These are phyloP conservation scores for Sparus aurata DNA, from an alignment of 2,797 vertebrate genomes.

Conservation along the genomic window DNA sequence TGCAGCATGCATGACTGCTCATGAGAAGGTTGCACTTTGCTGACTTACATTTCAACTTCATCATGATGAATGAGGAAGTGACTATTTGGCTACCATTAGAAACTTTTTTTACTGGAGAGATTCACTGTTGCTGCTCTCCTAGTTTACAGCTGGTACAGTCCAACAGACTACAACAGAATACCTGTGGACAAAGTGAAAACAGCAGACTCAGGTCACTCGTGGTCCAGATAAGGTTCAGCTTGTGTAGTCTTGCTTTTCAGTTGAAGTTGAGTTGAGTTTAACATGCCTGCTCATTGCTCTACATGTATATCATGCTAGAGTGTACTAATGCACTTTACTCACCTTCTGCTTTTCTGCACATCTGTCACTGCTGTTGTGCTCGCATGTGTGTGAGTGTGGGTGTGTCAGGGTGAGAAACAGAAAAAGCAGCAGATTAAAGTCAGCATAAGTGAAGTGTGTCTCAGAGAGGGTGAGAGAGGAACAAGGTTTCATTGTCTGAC, in stretches of 20 bases:
- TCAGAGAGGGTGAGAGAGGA: constrained; percentile 19
- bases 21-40: not conserved
- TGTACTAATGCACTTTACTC: not conserved
- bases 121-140: not conserved
- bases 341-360: not conserved
- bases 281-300: not conserved
- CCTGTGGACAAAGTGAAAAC: no score
- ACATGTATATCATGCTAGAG: not conserved
- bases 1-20: not conserved
- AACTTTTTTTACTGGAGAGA: not conserved
- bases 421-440: not conserved
- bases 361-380: not conserved
- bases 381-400: constrained; percentile 1
- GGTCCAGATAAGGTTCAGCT: not conserved
- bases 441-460: constrained; percentile 9
- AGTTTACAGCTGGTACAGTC: not conserved
- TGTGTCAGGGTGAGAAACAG: constrained; percentile 1
- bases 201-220: not conserved
- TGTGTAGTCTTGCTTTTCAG: constrained; percentile 17
- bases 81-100: not conserved
- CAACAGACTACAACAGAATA: not conserved
- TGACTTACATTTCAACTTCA: not conserved
- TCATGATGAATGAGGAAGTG: constrained; percentile 12
- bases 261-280: not conserved
- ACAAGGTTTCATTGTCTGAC: constrained; percentile 72